phyloP scores from a whole-genome alignment of 1,140 invertebrate genomes.

The Nasonia giraulti region DNA sequence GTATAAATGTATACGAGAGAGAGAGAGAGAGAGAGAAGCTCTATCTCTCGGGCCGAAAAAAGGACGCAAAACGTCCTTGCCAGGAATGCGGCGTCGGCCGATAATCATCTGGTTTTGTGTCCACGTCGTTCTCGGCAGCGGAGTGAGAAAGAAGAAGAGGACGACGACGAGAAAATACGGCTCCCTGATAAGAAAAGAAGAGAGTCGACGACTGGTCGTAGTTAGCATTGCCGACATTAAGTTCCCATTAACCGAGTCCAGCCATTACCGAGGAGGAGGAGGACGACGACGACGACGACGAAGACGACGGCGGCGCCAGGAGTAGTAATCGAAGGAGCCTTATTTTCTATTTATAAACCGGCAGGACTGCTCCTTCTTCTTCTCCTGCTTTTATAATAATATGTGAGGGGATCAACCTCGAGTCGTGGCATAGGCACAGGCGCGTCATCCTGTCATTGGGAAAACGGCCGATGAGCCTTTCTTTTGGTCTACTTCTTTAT shows the following conservation, averaged over 20 bases:
- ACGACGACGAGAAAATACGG: constrained; percentile 15
- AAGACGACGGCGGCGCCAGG: constrained; percentile 56
- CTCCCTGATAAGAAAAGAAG: constrained; percentile 11
- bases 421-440: neutral
- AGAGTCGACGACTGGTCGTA: constrained; percentile 48
- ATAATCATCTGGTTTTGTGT: constrained; percentile 40
- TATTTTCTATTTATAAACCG: constrained; percentile 54
- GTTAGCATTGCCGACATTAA: constrained; percentile 63
- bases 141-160: constrained; percentile 24
- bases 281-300: constrained; percentile 28
- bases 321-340: constrained; percentile 57
- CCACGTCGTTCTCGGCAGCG: neutral
- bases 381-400: constrained; percentile 48
- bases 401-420: constrained; percentile 26
- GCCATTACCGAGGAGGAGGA: constrained; percentile 56
- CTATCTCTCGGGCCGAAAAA: neutral
- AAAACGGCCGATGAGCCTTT: neutral
- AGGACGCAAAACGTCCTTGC: constrained; percentile 53
- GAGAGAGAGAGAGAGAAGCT: neutral
- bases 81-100: constrained; percentile 50
- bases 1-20: neutral
- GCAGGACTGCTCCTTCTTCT: constrained; percentile 55
- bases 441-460: constrained; percentile 9
- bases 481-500: constrained; percentile 20
- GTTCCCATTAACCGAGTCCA: constrained; percentile 64